phyloP scores from a whole-genome alignment of 1,140 invertebrate genomes.

The Myzus persicae region DNA sequence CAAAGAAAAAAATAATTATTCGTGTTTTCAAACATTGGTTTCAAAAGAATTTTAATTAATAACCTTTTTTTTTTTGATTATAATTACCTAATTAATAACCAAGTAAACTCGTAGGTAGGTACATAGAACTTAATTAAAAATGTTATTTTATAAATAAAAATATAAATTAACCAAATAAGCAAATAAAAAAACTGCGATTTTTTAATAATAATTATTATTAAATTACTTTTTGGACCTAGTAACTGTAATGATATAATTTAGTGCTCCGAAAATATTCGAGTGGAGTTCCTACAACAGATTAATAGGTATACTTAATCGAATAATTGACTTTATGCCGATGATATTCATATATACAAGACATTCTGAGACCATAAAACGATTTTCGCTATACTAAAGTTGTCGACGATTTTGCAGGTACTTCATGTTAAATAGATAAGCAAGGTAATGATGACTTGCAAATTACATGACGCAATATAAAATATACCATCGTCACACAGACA shows the following conservation, averaged over 20 bases:
- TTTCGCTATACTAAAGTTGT: background rate
- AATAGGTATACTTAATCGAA: background rate
- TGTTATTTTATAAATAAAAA: background rate
- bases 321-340: background rate
- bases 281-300: background rate
- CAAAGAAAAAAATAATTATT: background rate
- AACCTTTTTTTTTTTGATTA: background rate
- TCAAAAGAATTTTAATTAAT: background rate
- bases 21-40: background rate
- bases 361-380: background rate
- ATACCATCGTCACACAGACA: too few species aligned
- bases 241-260: background rate
- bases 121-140: background rate
- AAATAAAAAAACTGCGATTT: background rate
- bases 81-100: background rate
- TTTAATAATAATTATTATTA: background rate
- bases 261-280: background rate
- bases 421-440: background rate
- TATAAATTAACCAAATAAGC: background rate
- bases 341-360: background rate
- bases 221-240: background rate
- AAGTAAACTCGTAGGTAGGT: background rate
- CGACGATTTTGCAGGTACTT: background rate
- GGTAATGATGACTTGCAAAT: background rate
- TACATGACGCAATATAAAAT: background rate